Evolutionary conservation across 2,888 invertebrate species (phyloP), one percentile per base, ranked within the genome.

Genomic region (Diabrotica balteata): DNA sequence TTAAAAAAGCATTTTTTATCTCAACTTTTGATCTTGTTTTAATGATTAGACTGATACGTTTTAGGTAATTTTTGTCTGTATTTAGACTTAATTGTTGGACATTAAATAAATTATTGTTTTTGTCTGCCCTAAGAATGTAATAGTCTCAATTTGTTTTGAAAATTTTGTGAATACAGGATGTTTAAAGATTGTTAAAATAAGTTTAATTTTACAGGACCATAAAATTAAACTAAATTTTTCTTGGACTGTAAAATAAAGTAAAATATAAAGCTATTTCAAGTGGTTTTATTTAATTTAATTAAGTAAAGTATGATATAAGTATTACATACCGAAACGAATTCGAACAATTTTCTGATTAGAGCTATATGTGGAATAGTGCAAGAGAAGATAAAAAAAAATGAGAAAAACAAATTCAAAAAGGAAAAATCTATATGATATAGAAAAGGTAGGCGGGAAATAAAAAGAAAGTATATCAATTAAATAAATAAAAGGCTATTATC

Each of bases 31-130:
- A 32, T 32, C 32, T 50, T 60, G 49, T 61, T 59, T 68, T 58
- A 66, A 45, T 32, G 50, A 63, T 67, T 74, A 73, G 71, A 73
- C 70, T 73, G 67, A 71, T 68, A 62, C 50, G 8, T 57, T 55
- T 67, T 73, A 72, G 71, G 67, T 69, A 72, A 70, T 69, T 72
- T 71, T 70, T 68, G 60, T 72, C 62, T 69, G 59, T 59, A 63
- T 44, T 55, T 55, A 55, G 54, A 43, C 43, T 54, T 54, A 43
- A 42, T 54, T 9, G 42, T n/a, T 44, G 42, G 55, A 57, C 55
- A 44, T 57, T 57, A 43, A 54, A 54, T 54, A 54, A 54, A 57
- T 57, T 57, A 57, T 57, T 45, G 47, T 54, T 54, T 45, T 45
- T 17, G 45, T 57, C 45, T 57, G 45, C 45, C 44, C 45, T 44